phyloP scores from a whole-genome alignment of 2,797 vertebrate genomes.

The Mionectes olivaceus region DNA sequence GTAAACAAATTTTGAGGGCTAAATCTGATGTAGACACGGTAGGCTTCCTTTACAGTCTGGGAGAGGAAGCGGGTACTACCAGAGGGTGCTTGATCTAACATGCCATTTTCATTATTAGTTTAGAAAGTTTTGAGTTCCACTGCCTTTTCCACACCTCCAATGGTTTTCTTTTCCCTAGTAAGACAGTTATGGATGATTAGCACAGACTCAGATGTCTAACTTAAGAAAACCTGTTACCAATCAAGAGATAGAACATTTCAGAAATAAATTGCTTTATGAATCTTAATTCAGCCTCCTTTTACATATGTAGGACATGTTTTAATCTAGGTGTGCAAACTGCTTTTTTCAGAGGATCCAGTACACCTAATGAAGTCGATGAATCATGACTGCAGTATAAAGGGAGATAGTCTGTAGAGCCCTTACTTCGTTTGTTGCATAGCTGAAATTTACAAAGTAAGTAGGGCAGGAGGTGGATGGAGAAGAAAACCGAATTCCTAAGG shows the following conservation, averaged over 20 bases:
- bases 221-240: background rate
- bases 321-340: background rate
- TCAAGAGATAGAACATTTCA: background rate
- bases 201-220: background rate
- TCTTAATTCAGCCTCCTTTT: background rate
- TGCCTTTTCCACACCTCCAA: fast-evolving
- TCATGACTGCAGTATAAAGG: background rate
- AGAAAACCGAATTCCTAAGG: background rate
- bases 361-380: background rate
- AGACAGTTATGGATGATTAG: background rate
- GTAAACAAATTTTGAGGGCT: background rate
- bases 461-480: background rate
- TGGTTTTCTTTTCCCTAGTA: background rate
- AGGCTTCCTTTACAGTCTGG: background rate
- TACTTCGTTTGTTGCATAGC: background rate
- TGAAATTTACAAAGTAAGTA: background rate
- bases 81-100: background rate
- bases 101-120: background rate
- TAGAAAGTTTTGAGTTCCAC: background rate
- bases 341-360: background rate
- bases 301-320: background rate
- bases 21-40: background rate
- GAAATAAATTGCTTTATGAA: background rate
- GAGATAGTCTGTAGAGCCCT: background rate
- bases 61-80: background rate